phyloP scores from a whole-genome alignment of 2,113 vertebrate genomes.

The Istiophorus platypterus region DNA sequence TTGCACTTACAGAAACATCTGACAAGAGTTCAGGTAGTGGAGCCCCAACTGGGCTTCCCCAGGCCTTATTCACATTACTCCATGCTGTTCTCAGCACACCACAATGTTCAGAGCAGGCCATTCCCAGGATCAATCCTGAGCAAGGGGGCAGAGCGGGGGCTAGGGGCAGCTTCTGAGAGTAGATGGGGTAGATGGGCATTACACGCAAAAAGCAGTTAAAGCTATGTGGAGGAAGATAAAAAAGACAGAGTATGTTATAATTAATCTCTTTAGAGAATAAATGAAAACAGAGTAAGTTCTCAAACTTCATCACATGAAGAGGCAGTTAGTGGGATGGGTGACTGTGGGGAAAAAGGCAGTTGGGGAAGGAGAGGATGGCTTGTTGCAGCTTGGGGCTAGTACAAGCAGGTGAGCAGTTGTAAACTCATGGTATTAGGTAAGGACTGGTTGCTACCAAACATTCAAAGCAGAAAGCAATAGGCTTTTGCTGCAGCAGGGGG shows the following conservation, averaged over 20 bases:
- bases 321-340: conserved; percentile 54
- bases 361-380: conserved; percentile 55
- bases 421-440: conserved; percentile 78
- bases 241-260: conserved; percentile 39
- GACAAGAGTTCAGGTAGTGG: conserved; percentile 61
- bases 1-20: conserved; percentile 76
- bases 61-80: conserved; percentile 82
- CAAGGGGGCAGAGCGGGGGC: conserved; percentile 53
- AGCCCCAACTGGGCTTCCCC: conserved; percentile 60
- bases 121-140: conserved; percentile 69
- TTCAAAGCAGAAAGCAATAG: conserved; percentile 83
- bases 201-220: conserved; percentile 75
- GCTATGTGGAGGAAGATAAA: conserved; percentile 60
- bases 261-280: conserved; percentile 65
- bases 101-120: conserved; percentile 83
- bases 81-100: conserved; percentile 84
- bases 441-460: conserved; percentile 82
- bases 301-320: conserved; percentile 64
- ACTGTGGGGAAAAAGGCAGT: conserved; percentile 32
- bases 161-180: conserved; percentile 43
- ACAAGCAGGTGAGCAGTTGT: conserved; percentile 76
- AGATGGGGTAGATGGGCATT: conserved; percentile 36
- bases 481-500: conserved; percentile 75
- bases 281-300: conserved; percentile 59
- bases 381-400: conserved; percentile 71